Percentiles rank a stretch among this genome's conserved stretches.
Conservation (phyloP, 2,888 invertebrate species). For the Sarcophaga rosellei region DNA sequence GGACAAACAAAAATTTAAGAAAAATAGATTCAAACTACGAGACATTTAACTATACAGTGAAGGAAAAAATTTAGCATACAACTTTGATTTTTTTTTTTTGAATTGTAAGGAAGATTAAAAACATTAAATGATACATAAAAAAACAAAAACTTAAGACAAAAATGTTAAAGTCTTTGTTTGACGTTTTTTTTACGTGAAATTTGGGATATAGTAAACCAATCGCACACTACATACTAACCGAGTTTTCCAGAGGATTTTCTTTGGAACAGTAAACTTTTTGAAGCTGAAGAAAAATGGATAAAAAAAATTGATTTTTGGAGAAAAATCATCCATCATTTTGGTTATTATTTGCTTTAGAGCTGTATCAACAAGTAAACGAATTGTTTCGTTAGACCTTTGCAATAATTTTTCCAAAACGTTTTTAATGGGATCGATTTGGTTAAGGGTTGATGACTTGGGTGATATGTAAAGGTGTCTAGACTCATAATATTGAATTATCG, state of each 20-base stretch:
- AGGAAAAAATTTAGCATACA: conserved; percentile 62
- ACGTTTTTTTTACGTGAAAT: too few relatives aligned
- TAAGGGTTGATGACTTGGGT: not conserved
- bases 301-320: not conserved
- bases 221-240: too few relatives aligned
- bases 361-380: not conserved
- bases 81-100: conserved; percentile 40
- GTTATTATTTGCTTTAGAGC: too few relatives aligned
- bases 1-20: not conserved
- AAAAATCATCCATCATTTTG: not conserved
- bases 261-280: not conserved
- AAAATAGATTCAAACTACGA: conserved; percentile 9
- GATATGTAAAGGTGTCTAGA: too few relatives aligned
- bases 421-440: not conserved
- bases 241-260: not conserved
- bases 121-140: too few relatives aligned
- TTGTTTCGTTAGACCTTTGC: not conserved
- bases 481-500: too few relatives aligned
- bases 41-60: conserved; percentile 50
- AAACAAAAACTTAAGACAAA: too few relatives aligned
- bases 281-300: not conserved
- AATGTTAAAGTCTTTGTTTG: too few relatives aligned
- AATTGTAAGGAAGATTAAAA: not conserved
- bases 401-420: not conserved
- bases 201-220: too few relatives aligned